Conservation (phyloP, 2,888 invertebrate genomes). For the Taphrorychus bicolor region DNA sequence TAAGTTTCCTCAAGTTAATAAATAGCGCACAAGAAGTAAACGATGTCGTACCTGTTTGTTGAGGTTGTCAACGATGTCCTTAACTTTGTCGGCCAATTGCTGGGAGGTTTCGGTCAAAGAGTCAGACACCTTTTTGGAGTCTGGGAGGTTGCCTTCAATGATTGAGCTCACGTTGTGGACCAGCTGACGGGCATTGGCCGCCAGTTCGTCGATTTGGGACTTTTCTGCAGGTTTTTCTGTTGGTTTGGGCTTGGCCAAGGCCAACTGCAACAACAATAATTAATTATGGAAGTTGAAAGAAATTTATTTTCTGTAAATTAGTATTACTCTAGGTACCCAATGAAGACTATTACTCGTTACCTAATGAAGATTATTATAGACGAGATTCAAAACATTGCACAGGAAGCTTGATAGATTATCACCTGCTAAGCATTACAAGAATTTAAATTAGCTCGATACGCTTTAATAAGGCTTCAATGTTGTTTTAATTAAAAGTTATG, state of each 20-base stretch:
- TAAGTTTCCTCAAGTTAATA: neutral
- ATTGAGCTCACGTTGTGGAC: conserved; percentile 49
- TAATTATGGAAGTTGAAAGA: no score
- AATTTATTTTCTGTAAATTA: no score
- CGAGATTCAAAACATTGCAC: neutral
- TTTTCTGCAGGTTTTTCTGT: conserved; percentile 43
- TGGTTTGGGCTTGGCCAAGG: conserved; percentile 41
- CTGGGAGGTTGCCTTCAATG: conserved; percentile 48
- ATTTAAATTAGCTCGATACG: neutral
- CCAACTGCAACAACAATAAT: no score
- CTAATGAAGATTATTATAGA: no score
- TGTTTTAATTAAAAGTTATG: neutral
- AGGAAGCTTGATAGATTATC: neutral
- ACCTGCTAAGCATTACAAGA: neutral
- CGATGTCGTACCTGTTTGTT: conserved; percentile 53
- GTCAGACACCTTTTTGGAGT: conserved; percentile 51
- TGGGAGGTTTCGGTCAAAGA: conserved; percentile 51
- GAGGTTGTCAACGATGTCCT: conserved; percentile 50
- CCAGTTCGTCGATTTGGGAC: conserved; percentile 47
- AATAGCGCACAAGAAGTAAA: no score
- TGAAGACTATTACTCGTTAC: no score
- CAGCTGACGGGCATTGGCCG: conserved; percentile 45
- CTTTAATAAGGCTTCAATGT: neutral
- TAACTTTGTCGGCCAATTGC: conserved; percentile 50
- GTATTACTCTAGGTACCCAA: no score